Conservation (phyloP, 2,888 invertebrate genomes). For the Strigamia transsilvanica region DNA sequence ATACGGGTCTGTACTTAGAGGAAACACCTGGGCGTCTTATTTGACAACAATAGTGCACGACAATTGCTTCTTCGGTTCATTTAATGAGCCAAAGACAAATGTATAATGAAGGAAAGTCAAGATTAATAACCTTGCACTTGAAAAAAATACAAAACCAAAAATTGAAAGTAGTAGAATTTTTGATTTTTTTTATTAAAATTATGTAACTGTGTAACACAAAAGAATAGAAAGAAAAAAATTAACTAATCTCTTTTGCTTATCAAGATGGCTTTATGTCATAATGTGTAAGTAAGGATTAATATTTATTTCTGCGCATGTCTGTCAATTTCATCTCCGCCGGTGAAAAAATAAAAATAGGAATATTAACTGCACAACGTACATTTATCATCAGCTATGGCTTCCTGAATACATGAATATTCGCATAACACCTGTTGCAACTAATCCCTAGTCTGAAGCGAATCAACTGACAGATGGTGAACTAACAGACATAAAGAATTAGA, state of each 20-base stretch:
- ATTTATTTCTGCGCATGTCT: slow-evolving; percentile 35
- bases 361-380: slow-evolving; percentile 38
- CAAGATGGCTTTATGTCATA: slow-evolving; percentile 34
- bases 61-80: slow-evolving; percentile 25
- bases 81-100: background rate
- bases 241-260: slow-evolving; percentile 24
- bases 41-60: slow-evolving; percentile 43
- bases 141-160: background rate
- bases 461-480: slow-evolving; percentile 46
- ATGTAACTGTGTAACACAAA: background rate
- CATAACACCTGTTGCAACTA: slow-evolving; percentile 45
- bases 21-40: slow-evolving; percentile 36
- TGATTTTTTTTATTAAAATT: background rate
- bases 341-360: slow-evolving; percentile 14
- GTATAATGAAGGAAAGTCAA: background rate
- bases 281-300: slow-evolving; percentile 36
- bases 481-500: slow-evolving; percentile 22
- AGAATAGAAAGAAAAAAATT: background rate
- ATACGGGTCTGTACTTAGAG: background rate
- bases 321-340: background rate
- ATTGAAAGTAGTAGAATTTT: background rate
- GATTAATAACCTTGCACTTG: slow-evolving; percentile 21
- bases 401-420: slow-evolving; percentile 48
- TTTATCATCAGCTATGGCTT: slow-evolving; percentile 33
- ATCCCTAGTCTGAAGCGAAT: slow-evolving; percentile 40